phyloP scores from a whole-genome alignment of 1,140 invertebrate genomes.

The Hycleus cichorii region DNA sequence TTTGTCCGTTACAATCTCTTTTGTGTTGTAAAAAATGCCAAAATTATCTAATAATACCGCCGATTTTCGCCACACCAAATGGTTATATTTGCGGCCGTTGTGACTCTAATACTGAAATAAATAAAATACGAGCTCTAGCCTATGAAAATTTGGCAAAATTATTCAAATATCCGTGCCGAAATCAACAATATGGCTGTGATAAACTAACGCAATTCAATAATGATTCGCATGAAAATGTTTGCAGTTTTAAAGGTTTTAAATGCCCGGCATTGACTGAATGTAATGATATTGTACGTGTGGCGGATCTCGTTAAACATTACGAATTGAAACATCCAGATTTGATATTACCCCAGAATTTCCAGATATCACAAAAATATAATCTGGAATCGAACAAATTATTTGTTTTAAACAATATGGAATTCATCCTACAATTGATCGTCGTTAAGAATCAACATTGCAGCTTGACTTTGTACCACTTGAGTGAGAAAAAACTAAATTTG shows the following conservation, averaged over 20 bases:
- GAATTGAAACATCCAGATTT: conserved; percentile 11
- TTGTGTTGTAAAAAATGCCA: no score
- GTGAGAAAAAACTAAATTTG: neutral
- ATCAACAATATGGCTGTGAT: conserved; percentile 12
- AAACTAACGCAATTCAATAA: conserved; percentile 9
- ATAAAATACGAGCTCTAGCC: neutral
- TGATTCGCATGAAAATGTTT: conserved; percentile 13
- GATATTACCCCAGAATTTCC: conserved; percentile 11
- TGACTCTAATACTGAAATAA: neutral
- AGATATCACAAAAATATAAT: neutral
- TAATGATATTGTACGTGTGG: conserved; percentile 10
- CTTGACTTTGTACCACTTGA: neutral
- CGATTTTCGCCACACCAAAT: no score
- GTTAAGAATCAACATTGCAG: no score
- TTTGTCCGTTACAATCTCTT: no score
- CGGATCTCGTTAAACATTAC: conserved; percentile 24
- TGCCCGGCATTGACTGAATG: conserved; percentile 17
- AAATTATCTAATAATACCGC: no score
- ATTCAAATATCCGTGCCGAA: conserved; percentile 15
- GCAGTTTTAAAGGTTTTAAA: conserved; percentile 1
- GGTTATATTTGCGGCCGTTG: conserved; percentile 15
- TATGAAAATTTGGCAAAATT: conserved; percentile 15
- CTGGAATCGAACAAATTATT: no score
- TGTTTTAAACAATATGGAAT: no score
- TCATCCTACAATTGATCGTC: no score